Conservation (phyloP, 2,888 invertebrate species). For the Polietes domitor region DNA sequence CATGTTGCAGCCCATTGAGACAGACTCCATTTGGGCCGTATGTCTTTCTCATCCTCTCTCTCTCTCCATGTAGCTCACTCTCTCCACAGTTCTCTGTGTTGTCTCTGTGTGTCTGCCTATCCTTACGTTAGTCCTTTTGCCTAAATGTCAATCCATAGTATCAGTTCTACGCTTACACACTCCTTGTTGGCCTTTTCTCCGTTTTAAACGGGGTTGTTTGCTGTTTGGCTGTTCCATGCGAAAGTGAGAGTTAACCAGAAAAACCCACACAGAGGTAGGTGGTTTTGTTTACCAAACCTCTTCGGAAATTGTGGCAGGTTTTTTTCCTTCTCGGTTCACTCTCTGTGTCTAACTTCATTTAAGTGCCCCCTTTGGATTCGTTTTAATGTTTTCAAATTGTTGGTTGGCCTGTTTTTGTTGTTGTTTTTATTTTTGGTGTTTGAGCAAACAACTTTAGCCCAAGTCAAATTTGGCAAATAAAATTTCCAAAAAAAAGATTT, state of each 20-base stretch:
- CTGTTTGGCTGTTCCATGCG: background rate
- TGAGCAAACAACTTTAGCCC: background rate
- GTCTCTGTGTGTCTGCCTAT: constrained; percentile 18
- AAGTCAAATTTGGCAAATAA: constrained; percentile 19
- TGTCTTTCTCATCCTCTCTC: background rate
- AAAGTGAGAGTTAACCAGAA: constrained; percentile 5
- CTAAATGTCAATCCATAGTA: constrained; percentile 15
- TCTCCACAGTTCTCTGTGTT: background rate
- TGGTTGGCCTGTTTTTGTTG: background rate
- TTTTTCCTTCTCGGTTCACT: background rate
- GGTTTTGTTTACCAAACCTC: constrained; percentile 15
- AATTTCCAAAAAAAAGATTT: background rate
- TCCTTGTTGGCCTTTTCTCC: constrained; percentile 7
- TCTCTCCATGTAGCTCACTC: background rate
- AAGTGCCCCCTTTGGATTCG: constrained; percentile 31
- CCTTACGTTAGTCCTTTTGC: background rate
- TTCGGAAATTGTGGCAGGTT: constrained; percentile 14
- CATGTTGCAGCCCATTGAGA: background rate
- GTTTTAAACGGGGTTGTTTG: background rate
- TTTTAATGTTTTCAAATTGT: constrained; percentile 31
- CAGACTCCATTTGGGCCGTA: background rate
- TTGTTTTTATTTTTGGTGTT: background rate
- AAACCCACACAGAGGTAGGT: background rate
- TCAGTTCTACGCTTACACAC: background rate
- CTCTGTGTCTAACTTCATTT: constrained; percentile 9